phyloP scores from a whole-genome alignment of 2,797 vertebrate genomes.

The Hydrophis major region DNA sequence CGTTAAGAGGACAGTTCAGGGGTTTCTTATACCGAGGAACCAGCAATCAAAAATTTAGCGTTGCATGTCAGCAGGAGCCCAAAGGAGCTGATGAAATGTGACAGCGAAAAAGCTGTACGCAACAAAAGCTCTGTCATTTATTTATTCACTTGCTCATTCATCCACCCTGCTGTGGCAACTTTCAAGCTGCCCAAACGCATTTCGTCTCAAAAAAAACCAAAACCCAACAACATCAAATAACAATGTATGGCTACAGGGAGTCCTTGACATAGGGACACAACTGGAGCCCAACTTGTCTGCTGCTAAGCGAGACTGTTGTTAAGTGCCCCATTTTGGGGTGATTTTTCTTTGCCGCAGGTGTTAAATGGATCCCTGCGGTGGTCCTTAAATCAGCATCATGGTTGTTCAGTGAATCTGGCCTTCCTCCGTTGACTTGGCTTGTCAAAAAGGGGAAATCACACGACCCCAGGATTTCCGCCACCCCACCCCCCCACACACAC shows the following conservation, averaged over 20 bases:
- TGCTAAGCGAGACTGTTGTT: too few relatives aligned
- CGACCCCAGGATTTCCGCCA: neutral
- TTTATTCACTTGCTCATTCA: neutral
- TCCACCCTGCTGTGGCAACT: neutral
- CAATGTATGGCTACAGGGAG: too few relatives aligned
- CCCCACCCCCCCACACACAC: too few relatives aligned
- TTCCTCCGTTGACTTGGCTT: neutral
- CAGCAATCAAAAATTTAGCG: neutral
- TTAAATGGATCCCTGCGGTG: too few relatives aligned
- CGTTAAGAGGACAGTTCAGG: neutral
- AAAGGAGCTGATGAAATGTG: neutral
- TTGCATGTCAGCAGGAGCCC: neutral
- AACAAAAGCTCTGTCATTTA: neutral
- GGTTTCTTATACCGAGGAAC: neutral
- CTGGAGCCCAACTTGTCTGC: too few relatives aligned
- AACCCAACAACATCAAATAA: neutral
- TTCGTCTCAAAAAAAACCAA: neutral
- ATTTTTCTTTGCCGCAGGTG: too few relatives aligned
- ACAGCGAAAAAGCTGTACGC: neutral
- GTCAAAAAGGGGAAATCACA: neutral
- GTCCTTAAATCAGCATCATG: neutral
- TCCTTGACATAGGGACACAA: too few relatives aligned
- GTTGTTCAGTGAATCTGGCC: neutral
- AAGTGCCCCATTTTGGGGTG: too few relatives aligned
- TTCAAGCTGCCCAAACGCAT: neutral